Evolutionary conservation across 2,797 vertebrate genomes (phyloP), one percentile per base, ranked within the genome.

Genomic region (Ataeniobius toweri): DNA sequence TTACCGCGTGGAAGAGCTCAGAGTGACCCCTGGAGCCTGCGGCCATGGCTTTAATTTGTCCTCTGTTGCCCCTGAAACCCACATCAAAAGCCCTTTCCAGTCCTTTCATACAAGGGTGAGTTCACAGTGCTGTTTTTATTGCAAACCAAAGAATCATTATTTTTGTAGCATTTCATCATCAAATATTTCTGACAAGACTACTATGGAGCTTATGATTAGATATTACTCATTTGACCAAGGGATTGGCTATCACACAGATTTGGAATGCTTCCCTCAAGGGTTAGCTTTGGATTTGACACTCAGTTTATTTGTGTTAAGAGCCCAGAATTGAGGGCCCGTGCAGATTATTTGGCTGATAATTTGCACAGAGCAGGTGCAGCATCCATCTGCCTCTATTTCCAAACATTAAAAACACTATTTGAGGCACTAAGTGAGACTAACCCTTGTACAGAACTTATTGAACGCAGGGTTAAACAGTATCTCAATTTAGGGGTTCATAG

Each of bases 21-120:
- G 53, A 22, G 78, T 95, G 74, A 78, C 89, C 85, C 89, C 89
- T 0, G 98, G 98, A 26, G 93, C 95, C 16, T 99, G 98, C 14
- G 97, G 97, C 73, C 96, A 97, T 0, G 94, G 93, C 78, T 94
- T 88, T 89, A 95, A 95, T 90, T 31, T 94, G 74, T 95, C 96
- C 6, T 86, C 90, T 59, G 46, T 22, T 48, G 18, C 83, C 6
- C 76, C 73, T 74, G 87, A 89, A 85, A 83, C 77, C 74, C 73
- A 90, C 88, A 88, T 92, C 79, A 87, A 74, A 88, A 77, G 83
- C 77, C 71, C 83, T 31, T 86, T 89, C 93, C 89, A 92, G 63
- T 85, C 92, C 24, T 93, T 93, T 87, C 84, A 93, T 80, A 89
- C 81, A 9, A 96, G 97, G 96, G 98, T 98, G 95, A 94, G 97